These are phyloP conservation scores for Atethmia centrago DNA, from an alignment of 2,888 invertebrate genomes.

Conservation along the genomic window DNA sequence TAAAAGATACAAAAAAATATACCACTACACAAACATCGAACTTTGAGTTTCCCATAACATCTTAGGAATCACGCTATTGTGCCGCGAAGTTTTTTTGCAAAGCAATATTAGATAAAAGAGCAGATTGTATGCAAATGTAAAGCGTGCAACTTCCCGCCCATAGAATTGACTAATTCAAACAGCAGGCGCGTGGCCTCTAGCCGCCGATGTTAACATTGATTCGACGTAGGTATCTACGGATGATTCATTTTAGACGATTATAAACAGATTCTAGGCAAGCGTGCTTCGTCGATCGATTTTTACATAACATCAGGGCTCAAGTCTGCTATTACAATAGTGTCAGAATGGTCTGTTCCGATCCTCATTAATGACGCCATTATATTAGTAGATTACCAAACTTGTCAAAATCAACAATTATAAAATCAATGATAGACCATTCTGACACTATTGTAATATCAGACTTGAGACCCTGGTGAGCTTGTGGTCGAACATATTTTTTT, in stretches of 20 bases:
- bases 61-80: slow-evolving; percentile 25
- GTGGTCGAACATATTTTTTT: no score
- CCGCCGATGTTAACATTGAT: slow-evolving; percentile 41
- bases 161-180: slow-evolving; percentile 67
- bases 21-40: background rate
- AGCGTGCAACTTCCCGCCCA: slow-evolving; percentile 70
- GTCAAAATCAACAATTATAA: no score
- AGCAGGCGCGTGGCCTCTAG: slow-evolving; percentile 60
- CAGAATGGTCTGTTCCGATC: no score
- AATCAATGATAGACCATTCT: no score
- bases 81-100: slow-evolving; percentile 41
- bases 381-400: no score
- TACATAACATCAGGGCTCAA: no score
- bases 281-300: no score
- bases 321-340: no score
- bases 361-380: no score
- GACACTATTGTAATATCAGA: no score
- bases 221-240: slow-evolving; percentile 25
- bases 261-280: background rate
- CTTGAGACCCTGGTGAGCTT: no score
- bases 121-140: slow-evolving; percentile 70
- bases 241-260: slow-evolving; percentile 22
- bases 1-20: background rate
- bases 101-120: slow-evolving; percentile 50
- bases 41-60: slow-evolving; percentile 12